These are phyloP conservation scores for Sepioteuthis lessoniana DNA, from an alignment of 2,888 invertebrate species.

Conservation along the genomic window DNA sequence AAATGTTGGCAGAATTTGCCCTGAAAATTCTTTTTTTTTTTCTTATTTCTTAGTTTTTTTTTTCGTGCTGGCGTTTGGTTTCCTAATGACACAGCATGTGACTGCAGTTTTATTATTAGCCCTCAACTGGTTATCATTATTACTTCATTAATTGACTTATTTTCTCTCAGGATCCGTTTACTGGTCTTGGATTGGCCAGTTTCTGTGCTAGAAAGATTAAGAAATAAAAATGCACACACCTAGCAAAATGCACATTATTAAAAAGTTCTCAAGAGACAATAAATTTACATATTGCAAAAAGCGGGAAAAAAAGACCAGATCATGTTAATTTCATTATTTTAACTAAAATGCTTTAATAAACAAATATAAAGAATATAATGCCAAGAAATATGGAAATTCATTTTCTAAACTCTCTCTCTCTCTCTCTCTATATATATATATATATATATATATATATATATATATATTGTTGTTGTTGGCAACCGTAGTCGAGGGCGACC, in stretches of 20 bases:
- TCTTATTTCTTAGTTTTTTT: neutral
- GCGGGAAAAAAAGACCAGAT: neutral
- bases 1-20: too few relatives aligned
- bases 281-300: neutral
- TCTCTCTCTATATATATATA: too few relatives aligned
- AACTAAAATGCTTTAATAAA: neutral
- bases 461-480: too few relatives aligned
- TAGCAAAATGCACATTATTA: neutral
- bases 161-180: neutral
- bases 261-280: neutral
- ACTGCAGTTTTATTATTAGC: neutral
- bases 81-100: neutral
- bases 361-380: neutral
- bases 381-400: neutral
- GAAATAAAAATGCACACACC: neutral
- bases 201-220: constrained; percentile 33
- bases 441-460: too few relatives aligned
- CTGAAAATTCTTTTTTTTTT: neutral
- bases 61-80: neutral
- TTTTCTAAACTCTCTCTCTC: too few relatives aligned
- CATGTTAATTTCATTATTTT: neutral
- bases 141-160: neutral
- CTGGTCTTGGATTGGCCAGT: neutral
- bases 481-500: too few relatives aligned
- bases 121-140: neutral